Evolutionary conservation across 2,797 vertebrate genomes (phyloP).

Genomic region (Mus minutoides): DNA sequence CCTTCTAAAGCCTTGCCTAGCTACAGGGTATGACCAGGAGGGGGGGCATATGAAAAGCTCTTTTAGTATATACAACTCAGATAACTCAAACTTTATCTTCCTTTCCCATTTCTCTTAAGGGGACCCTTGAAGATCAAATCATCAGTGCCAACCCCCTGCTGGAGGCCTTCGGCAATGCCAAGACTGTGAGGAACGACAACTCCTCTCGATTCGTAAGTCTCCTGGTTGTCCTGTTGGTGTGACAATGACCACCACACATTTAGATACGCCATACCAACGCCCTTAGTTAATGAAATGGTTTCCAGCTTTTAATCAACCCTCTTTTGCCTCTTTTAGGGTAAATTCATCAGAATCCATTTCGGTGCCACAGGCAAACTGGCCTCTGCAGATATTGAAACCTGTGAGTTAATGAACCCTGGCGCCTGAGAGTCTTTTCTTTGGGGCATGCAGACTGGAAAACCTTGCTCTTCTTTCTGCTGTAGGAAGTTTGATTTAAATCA

Average conservation of each 20-base stretch:
- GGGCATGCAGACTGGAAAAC: not conserved
- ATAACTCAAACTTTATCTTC: not conserved
- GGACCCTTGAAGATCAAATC: slow-evolving; percentile 95
- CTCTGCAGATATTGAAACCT: slow-evolving; percentile 96
- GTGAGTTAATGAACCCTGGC: slow-evolving; percentile 86
- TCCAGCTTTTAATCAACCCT: not conserved
- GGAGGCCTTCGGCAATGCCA: slow-evolving; percentile 95
- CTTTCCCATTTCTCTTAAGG: slow-evolving; percentile 83
- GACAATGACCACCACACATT: not conserved
- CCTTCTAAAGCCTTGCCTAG: not conserved
- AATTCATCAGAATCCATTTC: slow-evolving; percentile 96
- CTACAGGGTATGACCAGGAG: not conserved
- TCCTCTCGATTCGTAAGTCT: slow-evolving; percentile 93
- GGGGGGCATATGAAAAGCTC: not conserved
- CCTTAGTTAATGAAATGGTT: not conserved
- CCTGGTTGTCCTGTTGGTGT: not conserved
- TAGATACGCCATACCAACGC: not conserved
- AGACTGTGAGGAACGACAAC: slow-evolving; percentile 96
- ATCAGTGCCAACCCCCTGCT: slow-evolving; percentile 94
- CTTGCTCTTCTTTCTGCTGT: not conserved
- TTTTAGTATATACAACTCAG: not conserved
- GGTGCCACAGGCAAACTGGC: slow-evolving; percentile 93
- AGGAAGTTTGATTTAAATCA: not conserved
- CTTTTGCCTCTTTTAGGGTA: slow-evolving; percentile 87
- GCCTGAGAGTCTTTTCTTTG: slow-evolving; percentile 24